Percentiles rank a stretch among this genome's conserved stretches.
phyloP scores from a whole-genome alignment of 2,113 vertebrate genomes.

The Steatornis caripensis region DNA sequence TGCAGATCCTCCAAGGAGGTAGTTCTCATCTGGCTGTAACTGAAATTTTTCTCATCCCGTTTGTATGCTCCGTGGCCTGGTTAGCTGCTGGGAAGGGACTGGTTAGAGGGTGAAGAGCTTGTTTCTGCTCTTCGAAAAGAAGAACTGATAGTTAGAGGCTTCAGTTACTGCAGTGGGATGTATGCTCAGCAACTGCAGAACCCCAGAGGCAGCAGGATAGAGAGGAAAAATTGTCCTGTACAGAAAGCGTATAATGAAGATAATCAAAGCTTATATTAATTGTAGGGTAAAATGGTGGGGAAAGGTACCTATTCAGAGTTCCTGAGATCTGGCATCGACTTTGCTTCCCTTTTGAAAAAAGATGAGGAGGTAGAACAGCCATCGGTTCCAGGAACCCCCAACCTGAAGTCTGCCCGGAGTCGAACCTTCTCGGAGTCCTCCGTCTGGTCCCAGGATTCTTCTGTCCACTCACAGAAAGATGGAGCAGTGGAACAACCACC shows the following conservation, averaged over 20 bases:
- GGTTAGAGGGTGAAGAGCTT: background rate
- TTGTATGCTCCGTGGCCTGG: background rate
- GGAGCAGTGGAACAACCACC: constrained; percentile 70
- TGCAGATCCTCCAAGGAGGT: background rate
- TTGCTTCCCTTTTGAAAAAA: constrained; percentile 88
- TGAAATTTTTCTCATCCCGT: background rate
- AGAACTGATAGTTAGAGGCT: background rate
- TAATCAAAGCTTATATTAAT: constrained; percentile 48
- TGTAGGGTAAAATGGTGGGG: constrained; percentile 87
- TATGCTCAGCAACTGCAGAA: background rate
- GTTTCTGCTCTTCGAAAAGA: background rate
- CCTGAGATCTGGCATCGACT: constrained; percentile 88
- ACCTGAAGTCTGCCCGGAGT: constrained; percentile 47
- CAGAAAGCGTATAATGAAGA: background rate
- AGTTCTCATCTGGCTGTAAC: background rate
- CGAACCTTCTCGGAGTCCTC: constrained; percentile 89
- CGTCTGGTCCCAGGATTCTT: constrained; percentile 81
- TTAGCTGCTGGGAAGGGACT: background rate
- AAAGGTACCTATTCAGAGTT: constrained; percentile 88
- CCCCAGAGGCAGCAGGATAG: background rate
- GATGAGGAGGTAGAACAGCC: constrained; percentile 78
- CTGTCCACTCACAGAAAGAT: constrained; percentile 81
- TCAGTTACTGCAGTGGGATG: background rate
- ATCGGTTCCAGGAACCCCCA: constrained; percentile 34
- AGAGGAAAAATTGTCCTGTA: background rate